Evolutionary conservation across 2,888 invertebrate species (phyloP), one percentile per base, ranked within the genome.

Genomic region (Cancer borealis): DNA sequence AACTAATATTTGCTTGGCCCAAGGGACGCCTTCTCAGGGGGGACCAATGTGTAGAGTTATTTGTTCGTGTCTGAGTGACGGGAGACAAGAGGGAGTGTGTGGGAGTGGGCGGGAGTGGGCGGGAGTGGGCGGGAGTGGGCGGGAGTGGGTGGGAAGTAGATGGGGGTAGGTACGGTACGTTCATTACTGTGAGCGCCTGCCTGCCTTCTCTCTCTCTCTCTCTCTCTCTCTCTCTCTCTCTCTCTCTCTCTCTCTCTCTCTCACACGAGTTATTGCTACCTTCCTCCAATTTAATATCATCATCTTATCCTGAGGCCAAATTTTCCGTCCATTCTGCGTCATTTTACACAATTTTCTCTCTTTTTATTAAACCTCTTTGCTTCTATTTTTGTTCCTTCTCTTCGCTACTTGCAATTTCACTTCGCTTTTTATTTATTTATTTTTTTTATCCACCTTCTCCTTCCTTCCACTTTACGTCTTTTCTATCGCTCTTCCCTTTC

Each of bases 121-220:
- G 92, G 54, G 26, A 49, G 88, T 30, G 54, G 17, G 21, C 47
- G 92, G 47, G 92, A 30, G 84, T n/a, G 26, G 54, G 54, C 0
- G 84, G 17, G 14, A 30, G 92, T n/a, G 87, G 54, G 92, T n/a
- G 47, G 49, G 66, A 45, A 73, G 39, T n/a, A n/a, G 73, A 60
- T 5, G 39, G 21, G 26, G n/a, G n/a, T 21, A 39, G 39, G 4
- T 21, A 12, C 2, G 39, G 39, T 54, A 54, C n/a, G 92, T 92
- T 92, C 73, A 92, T 92, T 92, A 92, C 79, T 47, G n/a, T 84
- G 73, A 92, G 92, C 45, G 47, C 47, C 26, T 49, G 47, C 30
- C 79, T 92, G 21, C 91, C n/a, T 46, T 92, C 92, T 92, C 47
- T 92, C 49, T 92, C 92, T 84, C 49, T 84, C 54, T 92, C 87